phyloP scores from a whole-genome alignment of 2,113 vertebrate genomes.

The Oenanthe oenanthe region DNA sequence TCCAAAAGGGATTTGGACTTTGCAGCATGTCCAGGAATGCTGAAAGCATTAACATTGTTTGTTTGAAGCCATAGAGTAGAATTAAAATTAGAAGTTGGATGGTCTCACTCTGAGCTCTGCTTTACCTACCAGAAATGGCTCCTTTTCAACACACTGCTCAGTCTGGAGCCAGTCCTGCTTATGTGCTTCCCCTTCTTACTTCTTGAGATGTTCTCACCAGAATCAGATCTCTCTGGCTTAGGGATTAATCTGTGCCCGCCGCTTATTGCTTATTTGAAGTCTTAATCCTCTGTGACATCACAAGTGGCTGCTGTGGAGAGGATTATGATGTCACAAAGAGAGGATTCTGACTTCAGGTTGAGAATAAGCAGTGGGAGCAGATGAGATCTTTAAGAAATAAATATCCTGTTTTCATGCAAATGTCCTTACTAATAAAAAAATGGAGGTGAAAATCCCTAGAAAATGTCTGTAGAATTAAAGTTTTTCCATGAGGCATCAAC shows the following conservation, averaged over 20 bases:
- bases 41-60: background rate
- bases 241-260: conserved; percentile 43
- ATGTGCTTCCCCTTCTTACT: conserved; percentile 39
- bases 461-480: conserved; percentile 65
- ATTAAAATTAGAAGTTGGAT: background rate
- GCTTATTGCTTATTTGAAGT: conserved; percentile 67
- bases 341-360: conserved; percentile 65
- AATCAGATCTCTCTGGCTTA: conserved; percentile 59
- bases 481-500: conserved; percentile 60
- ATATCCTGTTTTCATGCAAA: conserved; percentile 55
- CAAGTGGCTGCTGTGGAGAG: conserved; percentile 57
- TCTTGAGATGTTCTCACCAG: conserved; percentile 59
- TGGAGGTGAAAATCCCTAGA: conserved; percentile 56
- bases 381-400: conserved; percentile 54
- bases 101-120: background rate
- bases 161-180: conserved; percentile 42
- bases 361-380: conserved; percentile 43
- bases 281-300: conserved; percentile 68
- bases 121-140: background rate
- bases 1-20: background rate
- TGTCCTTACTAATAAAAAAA: conserved; percentile 53
- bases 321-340: conserved; percentile 69
- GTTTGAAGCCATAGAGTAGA: background rate
- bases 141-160: background rate
- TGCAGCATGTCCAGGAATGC: background rate